These are phyloP conservation scores for Acromyrmex charruanus DNA, from an alignment of 1,140 invertebrate genomes.

Conservation along the genomic window DNA sequence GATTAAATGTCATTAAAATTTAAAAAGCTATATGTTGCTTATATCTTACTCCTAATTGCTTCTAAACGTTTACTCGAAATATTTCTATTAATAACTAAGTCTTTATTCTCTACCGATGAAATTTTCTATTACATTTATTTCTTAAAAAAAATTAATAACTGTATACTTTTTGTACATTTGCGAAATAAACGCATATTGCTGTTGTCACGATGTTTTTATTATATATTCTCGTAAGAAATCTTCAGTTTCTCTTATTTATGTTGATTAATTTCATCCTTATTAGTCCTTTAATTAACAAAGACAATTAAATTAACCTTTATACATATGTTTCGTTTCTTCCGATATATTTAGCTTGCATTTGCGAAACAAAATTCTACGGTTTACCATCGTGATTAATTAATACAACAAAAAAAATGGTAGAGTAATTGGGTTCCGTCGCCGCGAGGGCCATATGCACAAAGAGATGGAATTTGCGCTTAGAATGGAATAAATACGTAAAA, in stretches of 20 bases:
- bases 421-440: conserved; percentile 37
- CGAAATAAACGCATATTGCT: not conserved
- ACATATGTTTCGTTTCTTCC: not conserved
- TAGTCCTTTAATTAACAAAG: conserved; percentile 8
- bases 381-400: conserved; percentile 41
- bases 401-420: conserved; percentile 11
- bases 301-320: not conserved
- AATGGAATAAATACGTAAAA: conserved; percentile 38
- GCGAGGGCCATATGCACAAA: conserved; percentile 20
- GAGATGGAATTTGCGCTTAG: conserved; percentile 47
- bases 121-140: conserved; percentile 1
- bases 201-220: not conserved
- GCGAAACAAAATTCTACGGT: not conserved
- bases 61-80: not conserved
- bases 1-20: conserved; percentile 1
- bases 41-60: not conserved
- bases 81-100: not conserved
- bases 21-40: not conserved
- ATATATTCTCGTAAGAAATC: not conserved
- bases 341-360: not conserved
- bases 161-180: not conserved
- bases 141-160: not conserved
- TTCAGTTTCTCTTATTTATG: not conserved
- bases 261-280: not conserved
- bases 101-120: not conserved